A percentile compares a stretch with the other conserved stretches of the same genome.
phyloP scores from a whole-genome alignment of 2,797 vertebrate genomes.

The Muscicapa comitata region DNA sequence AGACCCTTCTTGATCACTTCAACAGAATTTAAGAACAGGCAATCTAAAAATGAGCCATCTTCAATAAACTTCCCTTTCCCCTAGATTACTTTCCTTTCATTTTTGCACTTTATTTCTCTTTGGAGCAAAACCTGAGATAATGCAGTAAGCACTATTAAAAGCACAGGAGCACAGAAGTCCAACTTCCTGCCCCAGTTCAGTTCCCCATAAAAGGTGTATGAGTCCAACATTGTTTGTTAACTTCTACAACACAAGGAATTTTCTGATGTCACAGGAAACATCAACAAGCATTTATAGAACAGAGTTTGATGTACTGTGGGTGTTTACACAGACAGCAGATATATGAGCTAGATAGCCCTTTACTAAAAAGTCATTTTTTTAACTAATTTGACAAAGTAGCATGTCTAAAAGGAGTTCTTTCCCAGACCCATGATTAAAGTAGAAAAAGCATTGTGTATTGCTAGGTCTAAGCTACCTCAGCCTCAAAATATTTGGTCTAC shows the following conservation, averaged over 20 bases:
- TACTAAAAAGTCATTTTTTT: not conserved
- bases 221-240: not conserved
- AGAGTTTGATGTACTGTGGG: not conserved
- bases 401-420: not conserved
- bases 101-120: not conserved
- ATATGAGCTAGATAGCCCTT: not conserved
- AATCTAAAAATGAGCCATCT: not conserved
- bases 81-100: not conserved
- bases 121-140: not conserved
- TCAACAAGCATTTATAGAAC: not conserved
- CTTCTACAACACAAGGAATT: no score
- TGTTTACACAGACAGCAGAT: not conserved
- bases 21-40: not conserved
- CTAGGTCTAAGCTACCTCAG: not conserved
- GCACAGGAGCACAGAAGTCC: not conserved
- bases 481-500: not conserved
- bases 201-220: fast-evolving
- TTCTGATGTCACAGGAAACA: not conserved
- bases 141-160: not conserved
- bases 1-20: not conserved
- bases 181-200: not conserved
- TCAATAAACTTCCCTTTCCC: not conserved
- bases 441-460: not conserved
- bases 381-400: not conserved
- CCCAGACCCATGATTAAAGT: not conserved